Evolutionary conservation across 30 jellyfish, hydroid and myxozoan species (phyloP).

Genomic region (Sanderia malayensis): DNA sequence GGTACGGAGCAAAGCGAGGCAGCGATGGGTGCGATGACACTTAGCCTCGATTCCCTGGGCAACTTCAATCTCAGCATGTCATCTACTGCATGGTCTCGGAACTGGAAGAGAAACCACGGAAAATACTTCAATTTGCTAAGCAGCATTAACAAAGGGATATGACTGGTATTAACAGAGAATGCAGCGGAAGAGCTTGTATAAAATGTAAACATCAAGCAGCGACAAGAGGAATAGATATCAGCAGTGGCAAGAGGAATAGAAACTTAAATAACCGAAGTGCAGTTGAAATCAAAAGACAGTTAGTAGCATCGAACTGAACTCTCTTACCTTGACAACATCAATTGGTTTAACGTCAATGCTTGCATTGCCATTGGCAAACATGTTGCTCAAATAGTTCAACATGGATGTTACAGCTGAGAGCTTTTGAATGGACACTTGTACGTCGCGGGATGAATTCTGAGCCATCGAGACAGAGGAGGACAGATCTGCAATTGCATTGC

Average conservation of each 20-base stretch:
- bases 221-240: too few relatives aligned
- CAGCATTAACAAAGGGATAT: too few relatives aligned
- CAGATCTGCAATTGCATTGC: background rate
- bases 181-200: too few relatives aligned
- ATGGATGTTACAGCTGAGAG: background rate
- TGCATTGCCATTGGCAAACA: background rate
- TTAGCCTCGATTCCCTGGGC: background rate
- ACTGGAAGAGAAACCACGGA: too few relatives aligned
- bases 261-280: too few relatives aligned
- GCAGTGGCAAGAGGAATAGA: too few relatives aligned
- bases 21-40: background rate
- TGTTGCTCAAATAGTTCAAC: background rate
- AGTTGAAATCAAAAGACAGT: too few relatives aligned
- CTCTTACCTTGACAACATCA: background rate
- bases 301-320: too few relatives aligned
- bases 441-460: background rate
- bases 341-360: background rate
- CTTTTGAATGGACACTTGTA: background rate
- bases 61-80: background rate
- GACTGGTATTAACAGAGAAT: too few relatives aligned
- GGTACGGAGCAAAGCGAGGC: slow-evolving; percentile 3
- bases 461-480: background rate
- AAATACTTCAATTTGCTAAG: too few relatives aligned
- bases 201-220: too few relatives aligned
- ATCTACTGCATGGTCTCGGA: background rate